These are phyloP conservation scores for Sphaeramia orbicularis DNA, from an alignment of 2,797 vertebrate genomes.

Conservation along the genomic window DNA sequence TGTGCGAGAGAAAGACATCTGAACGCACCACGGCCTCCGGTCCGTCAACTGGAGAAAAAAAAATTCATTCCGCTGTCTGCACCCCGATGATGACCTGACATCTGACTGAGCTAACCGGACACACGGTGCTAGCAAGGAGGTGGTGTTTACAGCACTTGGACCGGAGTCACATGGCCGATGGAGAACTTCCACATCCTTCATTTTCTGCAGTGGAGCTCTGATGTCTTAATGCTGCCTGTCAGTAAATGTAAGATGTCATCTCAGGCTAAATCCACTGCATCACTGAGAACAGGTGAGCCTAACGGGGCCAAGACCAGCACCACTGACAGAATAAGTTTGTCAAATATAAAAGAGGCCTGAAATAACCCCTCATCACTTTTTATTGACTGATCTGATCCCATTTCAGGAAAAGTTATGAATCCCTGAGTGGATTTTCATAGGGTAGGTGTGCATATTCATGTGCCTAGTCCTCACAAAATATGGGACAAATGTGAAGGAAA, in stretches of 20 bases:
- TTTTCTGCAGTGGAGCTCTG: conserved; percentile 45
- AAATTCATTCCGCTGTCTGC: conserved; percentile 25
- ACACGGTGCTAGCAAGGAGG: conserved; percentile 33
- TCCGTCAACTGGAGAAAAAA: conserved; percentile 5
- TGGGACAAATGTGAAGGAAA: not conserved
- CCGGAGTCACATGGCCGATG: conserved; percentile 55
- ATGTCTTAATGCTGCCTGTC: conserved; percentile 33
- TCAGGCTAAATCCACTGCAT: conserved; percentile 13
- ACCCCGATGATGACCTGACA: conserved; percentile 39
- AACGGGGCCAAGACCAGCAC: conserved; percentile 4
- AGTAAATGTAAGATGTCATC: conserved; percentile 19
- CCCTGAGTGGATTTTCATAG: not conserved
- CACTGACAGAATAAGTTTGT: conserved; percentile 15
- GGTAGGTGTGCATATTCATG: conserved; percentile 1
- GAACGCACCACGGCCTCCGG: conserved; percentile 37
- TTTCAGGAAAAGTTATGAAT: conserved; percentile 19
- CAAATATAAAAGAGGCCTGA: conserved; percentile 32
- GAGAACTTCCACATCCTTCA: conserved; percentile 43
- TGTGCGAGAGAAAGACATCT: conserved; percentile 45
- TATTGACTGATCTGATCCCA: conserved; percentile 2
- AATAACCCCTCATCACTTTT: conserved; percentile 19
- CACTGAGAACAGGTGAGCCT: conserved; percentile 5
- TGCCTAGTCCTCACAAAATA: not conserved
- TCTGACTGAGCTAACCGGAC: conserved; percentile 41
- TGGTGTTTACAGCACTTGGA: conserved; percentile 31